Conservation (phyloP, 1,140 invertebrate genomes). For the Aradophagus sp. region DNA sequence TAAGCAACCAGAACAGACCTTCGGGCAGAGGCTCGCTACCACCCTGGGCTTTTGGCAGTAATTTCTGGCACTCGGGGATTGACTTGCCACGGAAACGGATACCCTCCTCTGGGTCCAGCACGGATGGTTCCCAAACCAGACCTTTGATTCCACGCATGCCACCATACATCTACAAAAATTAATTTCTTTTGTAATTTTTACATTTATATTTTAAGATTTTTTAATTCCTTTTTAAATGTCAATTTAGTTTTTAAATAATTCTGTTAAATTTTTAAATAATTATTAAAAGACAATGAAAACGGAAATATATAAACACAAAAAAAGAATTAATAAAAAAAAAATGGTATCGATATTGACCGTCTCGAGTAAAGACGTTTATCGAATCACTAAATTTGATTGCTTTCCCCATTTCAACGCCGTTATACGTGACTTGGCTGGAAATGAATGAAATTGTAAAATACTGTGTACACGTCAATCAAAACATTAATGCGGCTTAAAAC, state of each 20-base stretch:
- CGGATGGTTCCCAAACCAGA: conserved; percentile 95
- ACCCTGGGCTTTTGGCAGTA: conserved; percentile 89
- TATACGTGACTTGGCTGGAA: conserved; percentile 1
- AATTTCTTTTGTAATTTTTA: too few species aligned
- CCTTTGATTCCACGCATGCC: conserved; percentile 98
- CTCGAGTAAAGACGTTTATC: too few species aligned
- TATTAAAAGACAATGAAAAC: too few species aligned
- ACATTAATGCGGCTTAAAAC: conserved; percentile 27
- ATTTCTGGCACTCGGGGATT: conserved; percentile 95
- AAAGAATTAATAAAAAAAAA: too few species aligned
- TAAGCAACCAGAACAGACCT: conserved; percentile 95
- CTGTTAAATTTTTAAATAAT: too few species aligned
- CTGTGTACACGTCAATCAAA: conserved; percentile 32
- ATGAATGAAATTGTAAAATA: conserved; percentile 20
- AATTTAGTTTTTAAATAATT: too few species aligned
- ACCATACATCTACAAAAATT: conserved; percentile 90
- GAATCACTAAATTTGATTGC: too few species aligned
- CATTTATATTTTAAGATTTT: too few species aligned
- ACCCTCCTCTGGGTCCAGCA: conserved; percentile 95
- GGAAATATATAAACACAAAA: too few species aligned
- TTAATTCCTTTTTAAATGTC: too few species aligned
- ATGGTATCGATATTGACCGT: too few species aligned
- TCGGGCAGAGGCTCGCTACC: conserved; percentile 94
- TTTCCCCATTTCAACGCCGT: too few species aligned
- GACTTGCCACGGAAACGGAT: conserved; percentile 96